Evolutionary conservation across 1,140 invertebrate genomes (phyloP).

Genomic region (Drosophila orosa): DNA sequence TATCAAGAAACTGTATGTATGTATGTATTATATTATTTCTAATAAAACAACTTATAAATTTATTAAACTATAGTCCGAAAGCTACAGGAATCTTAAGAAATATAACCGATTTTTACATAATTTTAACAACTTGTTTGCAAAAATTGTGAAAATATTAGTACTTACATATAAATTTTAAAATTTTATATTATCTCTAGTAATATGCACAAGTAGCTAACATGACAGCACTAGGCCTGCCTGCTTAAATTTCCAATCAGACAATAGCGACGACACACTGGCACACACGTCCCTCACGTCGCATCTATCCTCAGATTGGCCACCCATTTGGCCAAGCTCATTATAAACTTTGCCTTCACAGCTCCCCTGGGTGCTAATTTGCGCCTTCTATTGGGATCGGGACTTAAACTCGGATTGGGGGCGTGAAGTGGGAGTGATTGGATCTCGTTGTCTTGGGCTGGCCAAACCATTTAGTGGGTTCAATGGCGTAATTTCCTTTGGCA

Average conservation of each 20-base stretch:
- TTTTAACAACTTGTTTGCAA: too few species aligned
- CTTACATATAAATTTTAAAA: too few species aligned
- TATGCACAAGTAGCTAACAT: not conserved
- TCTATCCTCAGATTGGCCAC: constrained; percentile 29
- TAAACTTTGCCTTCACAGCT: constrained; percentile 72
- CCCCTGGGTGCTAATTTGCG: constrained; percentile 75
- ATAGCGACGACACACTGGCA: constrained; percentile 23
- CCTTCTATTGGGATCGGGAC: constrained; percentile 10
- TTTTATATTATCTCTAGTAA: not conserved
- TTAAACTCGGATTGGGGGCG: not conserved
- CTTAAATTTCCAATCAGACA: constrained; percentile 58
- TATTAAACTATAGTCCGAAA: too few species aligned
- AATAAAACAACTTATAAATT: too few species aligned
- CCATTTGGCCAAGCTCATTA: constrained; percentile 67
- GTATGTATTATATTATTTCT: too few species aligned
- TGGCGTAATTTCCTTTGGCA: constrained; percentile 62
- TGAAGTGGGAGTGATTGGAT: constrained; percentile 19
- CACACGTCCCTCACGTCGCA: constrained; percentile 18
- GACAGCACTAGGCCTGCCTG: constrained; percentile 14
- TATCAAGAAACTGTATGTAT: too few species aligned
- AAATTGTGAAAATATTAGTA: too few species aligned
- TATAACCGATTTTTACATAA: too few species aligned
- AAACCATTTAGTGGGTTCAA: constrained; percentile 67
- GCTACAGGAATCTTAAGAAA: too few species aligned
- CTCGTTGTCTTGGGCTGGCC: constrained; percentile 31